phyloP scores from a whole-genome alignment of 2,888 invertebrate species.

The Drosophila flavopinicola region DNA sequence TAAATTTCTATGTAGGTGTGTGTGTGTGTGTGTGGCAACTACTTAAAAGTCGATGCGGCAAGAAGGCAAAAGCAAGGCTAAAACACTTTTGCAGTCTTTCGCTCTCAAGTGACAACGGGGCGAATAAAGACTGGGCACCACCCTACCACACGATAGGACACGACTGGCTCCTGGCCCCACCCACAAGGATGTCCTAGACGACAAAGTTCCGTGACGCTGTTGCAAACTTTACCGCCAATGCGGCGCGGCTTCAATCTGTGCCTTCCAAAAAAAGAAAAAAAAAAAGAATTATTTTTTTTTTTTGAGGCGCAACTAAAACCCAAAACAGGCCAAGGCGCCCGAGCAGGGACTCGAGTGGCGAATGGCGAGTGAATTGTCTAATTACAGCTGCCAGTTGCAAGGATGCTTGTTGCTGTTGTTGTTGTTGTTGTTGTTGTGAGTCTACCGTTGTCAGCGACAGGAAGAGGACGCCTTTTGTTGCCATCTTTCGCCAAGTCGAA shows the following conservation, averaged over 20 bases:
- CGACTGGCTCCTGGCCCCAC: not conserved
- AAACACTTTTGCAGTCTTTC: conserved; percentile 71
- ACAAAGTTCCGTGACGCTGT: conserved; percentile 69
- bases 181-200: conserved; percentile 6
- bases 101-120: conserved; percentile 64
- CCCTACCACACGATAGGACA: too few relatives aligned
- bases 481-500: conserved; percentile 62
- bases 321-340: conserved; percentile 52
- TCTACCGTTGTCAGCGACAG: conserved; percentile 58
- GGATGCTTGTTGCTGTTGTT: conserved; percentile 33
- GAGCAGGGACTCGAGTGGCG: conserved; percentile 48
- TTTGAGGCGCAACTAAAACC: conserved; percentile 62
- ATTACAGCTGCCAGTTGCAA: conserved; percentile 76
- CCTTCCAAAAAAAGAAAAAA: conserved; percentile 39
- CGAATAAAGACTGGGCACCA: conserved; percentile 9
- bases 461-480: conserved; percentile 65
- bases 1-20: conserved; percentile 8
- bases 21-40: conserved; percentile 53
- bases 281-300: conserved; percentile 17
- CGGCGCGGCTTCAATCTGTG: conserved; percentile 75
- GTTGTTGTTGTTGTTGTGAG: conserved; percentile 10
- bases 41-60: conserved; percentile 78
- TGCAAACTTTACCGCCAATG: conserved; percentile 76
- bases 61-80: conserved; percentile 62
- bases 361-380: conserved; percentile 75